Evolutionary conservation across 1,140 invertebrate genomes (phyloP), one percentile per base, ranked within the genome.

Genomic region (Drosophila littoralis): DNA sequence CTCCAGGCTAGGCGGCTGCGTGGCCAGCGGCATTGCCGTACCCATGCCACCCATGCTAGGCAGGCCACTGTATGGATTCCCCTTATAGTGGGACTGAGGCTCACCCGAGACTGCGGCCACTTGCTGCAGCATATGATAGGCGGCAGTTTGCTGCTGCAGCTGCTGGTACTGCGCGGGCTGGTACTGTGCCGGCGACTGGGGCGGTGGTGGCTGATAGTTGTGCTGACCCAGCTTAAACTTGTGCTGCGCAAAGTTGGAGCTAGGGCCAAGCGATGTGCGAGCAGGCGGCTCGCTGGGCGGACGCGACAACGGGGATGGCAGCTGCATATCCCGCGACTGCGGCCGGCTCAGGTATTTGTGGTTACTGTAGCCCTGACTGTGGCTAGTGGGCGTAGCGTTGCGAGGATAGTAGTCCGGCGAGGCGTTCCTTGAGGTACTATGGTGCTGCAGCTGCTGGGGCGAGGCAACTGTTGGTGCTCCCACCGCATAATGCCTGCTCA

Each of bases 301-400:
- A 13, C 92, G 75, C 50, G 90, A 86, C 8, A 67, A 51, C 63
- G 88, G 81, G 66, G 86, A 92, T 22, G 80, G 88, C 59, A 77
- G 65, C 48, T 88, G 89, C 78, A 86, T 78, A 5, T 91, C 90
- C 22, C 90, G 75, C 10, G 90, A 91, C 22, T 91, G 90, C 7
- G 90, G 91, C 28, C 88, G 76, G 70, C 88, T 91, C 54, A 86
- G 79, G 79, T 88, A 89, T 84, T 88, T 89, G 79, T 84, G 75
- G 52, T 89, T 86, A 42, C 75, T 73, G 12, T 40, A 54, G 46
- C 54, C 13, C 17, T 59, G 65, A 32, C 66, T 79, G 46, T 59
- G 63, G 55, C 90, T 79, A 28, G 72, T 76, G 42, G 90, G 79
- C 28, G 89, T 88, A 13, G 76, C 77, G 35, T 84, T 90, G 13